phyloP scores from a whole-genome alignment of 1,140 invertebrate species.

The Cotesia glomerata region DNA sequence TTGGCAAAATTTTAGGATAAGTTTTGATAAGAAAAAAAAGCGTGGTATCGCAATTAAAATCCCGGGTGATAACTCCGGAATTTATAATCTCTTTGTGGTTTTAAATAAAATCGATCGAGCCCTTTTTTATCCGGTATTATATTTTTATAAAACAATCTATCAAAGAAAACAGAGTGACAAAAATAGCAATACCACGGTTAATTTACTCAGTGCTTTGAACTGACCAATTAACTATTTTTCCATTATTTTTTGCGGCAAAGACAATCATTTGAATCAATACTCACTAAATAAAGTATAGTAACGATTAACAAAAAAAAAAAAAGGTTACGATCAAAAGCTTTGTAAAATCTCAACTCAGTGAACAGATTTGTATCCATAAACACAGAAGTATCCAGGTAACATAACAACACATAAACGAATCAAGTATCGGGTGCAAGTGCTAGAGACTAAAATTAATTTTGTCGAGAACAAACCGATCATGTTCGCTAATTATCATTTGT shows the following conservation, averaged over 20 bases:
- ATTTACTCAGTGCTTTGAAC: background rate
- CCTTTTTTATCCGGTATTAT: background rate
- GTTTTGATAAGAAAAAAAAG: too few species aligned
- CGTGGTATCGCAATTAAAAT: too few species aligned
- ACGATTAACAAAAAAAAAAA: background rate
- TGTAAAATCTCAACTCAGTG: background rate
- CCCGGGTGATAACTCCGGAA: too few species aligned
- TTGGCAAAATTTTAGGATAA: too few species aligned
- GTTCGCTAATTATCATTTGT: constrained; percentile 45
- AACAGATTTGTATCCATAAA: too few species aligned
- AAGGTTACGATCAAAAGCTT: background rate
- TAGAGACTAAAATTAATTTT: constrained; percentile 44
- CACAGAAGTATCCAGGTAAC: too few species aligned
- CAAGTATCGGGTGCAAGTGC: constrained; percentile 40
- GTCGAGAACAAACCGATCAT: constrained; percentile 35
- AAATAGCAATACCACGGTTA: background rate
- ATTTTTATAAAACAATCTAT: background rate
- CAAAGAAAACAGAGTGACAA: background rate
- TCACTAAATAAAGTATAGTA: background rate
- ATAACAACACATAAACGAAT: background rate
- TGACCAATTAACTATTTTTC: background rate
- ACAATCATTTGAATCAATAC: background rate
- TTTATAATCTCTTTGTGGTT: too few species aligned
- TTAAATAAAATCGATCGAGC: too few species aligned
- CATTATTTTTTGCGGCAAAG: background rate